Evolutionary conservation across 2,888 invertebrate genomes (phyloP).

Genomic region (Drosophila phalerata): DNA sequence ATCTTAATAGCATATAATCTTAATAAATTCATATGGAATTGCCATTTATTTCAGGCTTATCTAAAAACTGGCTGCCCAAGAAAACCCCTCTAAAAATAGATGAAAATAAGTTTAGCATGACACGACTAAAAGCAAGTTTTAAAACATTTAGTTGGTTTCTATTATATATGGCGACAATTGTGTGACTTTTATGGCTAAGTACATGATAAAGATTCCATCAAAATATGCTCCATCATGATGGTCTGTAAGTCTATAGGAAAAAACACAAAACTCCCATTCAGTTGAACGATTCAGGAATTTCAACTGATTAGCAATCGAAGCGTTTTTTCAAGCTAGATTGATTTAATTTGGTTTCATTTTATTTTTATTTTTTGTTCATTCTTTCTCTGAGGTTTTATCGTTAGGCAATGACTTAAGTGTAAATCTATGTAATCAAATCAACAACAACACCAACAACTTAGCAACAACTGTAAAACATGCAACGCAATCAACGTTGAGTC

Average conservation of each 20-base stretch:
- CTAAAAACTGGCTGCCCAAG: not conserved
- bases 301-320: conserved; percentile 39
- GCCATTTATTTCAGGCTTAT: conserved; percentile 5
- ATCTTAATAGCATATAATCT: not conserved
- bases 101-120: not conserved
- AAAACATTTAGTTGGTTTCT: conserved; percentile 8
- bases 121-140: conserved; percentile 2
- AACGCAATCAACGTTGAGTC: conserved; percentile 60
- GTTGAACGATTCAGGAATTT: conserved; percentile 12
- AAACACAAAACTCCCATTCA: not conserved
- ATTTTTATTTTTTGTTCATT: conserved; percentile 2
- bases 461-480: conserved; percentile 40
- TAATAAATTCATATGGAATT: not conserved
- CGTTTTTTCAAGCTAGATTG: conserved; percentile 24
- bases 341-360: conserved; percentile 4
- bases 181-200: conserved; percentile 18
- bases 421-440: conserved; percentile 61
- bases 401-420: conserved; percentile 49
- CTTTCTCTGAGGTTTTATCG: conserved; percentile 11
- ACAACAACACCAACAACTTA: conserved; percentile 11
- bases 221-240: conserved; percentile 1
- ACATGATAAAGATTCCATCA: conserved; percentile 3
- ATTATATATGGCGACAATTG: conserved; percentile 12
- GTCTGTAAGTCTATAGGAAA: not conserved
- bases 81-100: conserved; percentile 4